Conservation (phyloP, 2,888 invertebrate genomes). For the Bimastos eiseni region DNA sequence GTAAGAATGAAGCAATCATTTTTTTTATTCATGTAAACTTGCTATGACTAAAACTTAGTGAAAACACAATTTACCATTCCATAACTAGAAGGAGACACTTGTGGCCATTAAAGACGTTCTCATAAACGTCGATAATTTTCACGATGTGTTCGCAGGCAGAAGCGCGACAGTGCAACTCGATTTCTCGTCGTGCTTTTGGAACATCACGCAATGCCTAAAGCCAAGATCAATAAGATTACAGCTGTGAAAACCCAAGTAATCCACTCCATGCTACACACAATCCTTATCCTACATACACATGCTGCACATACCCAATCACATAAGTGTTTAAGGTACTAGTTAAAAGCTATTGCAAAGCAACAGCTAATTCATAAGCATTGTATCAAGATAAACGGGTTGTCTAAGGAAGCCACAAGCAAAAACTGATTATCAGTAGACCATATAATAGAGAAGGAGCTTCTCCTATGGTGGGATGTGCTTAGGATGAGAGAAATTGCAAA, state of each 20-base stretch:
- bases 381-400: too few relatives aligned
- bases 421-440: too few relatives aligned
- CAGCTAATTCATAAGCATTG: too few relatives aligned
- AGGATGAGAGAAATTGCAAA: too few relatives aligned
- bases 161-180: conserved; percentile 91
- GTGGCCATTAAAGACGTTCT: conserved; percentile 83
- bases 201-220: conserved; percentile 82
- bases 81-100: conserved; percentile 95
- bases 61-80: conserved; percentile 78
- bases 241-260: neutral
- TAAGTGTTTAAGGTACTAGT: too few relatives aligned
- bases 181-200: conserved; percentile 88
- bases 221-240: neutral
- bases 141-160: conserved; percentile 88
- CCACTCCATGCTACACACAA: neutral
- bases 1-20: neutral
- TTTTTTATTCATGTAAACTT: neutral
- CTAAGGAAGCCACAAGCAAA: too few relatives aligned
- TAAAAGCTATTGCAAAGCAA: too few relatives aligned
- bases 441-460: too few relatives aligned
- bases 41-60: neutral
- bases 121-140: conserved; percentile 88
- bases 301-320: neutral
- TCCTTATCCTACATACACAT: neutral
- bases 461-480: too few relatives aligned